Evolutionary conservation across 2,113 vertebrate species (phyloP).

Genomic region (Oxygymnocypris stewartii): DNA sequence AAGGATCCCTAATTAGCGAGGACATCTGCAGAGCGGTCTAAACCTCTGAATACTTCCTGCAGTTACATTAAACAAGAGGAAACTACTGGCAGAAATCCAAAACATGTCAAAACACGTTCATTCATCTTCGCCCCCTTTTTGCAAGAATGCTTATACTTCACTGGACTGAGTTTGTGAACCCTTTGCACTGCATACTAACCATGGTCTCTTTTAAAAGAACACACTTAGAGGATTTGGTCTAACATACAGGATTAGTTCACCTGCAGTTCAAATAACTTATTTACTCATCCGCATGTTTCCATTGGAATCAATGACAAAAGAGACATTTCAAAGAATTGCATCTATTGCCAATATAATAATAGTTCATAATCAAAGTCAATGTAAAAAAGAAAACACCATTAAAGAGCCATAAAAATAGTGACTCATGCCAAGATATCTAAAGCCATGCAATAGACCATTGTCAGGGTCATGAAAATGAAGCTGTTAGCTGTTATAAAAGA

Average conservation of each 20-base stretch:
- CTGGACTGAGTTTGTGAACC: too few relatives aligned
- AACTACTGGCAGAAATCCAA: conserved; percentile 54
- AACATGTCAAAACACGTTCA: conserved; percentile 1
- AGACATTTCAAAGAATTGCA: background rate
- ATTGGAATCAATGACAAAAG: background rate
- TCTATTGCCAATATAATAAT: background rate
- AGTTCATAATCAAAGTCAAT: background rate
- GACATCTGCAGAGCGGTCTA: conserved; percentile 39
- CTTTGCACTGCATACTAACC: background rate
- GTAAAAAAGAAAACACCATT: background rate
- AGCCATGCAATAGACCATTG: background rate
- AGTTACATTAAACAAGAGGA: conserved; percentile 58
- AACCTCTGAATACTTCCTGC: conserved; percentile 41
- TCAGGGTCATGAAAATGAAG: background rate
- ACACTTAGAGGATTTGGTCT: background rate
- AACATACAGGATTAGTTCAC: background rate
- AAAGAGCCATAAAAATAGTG: background rate
- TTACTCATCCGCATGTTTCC: background rate
- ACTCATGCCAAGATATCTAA: background rate
- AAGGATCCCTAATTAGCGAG: conserved; percentile 3
- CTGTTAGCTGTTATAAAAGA: too few relatives aligned
- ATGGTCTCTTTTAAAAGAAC: background rate
- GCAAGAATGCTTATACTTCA: background rate
- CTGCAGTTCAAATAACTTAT: background rate
- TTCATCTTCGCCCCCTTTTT: background rate